Percentiles rank a stretch among this genome's conserved stretches.
phyloP scores from a whole-genome alignment of 2,888 invertebrate species.

The Hydropsyche betteni region DNA sequence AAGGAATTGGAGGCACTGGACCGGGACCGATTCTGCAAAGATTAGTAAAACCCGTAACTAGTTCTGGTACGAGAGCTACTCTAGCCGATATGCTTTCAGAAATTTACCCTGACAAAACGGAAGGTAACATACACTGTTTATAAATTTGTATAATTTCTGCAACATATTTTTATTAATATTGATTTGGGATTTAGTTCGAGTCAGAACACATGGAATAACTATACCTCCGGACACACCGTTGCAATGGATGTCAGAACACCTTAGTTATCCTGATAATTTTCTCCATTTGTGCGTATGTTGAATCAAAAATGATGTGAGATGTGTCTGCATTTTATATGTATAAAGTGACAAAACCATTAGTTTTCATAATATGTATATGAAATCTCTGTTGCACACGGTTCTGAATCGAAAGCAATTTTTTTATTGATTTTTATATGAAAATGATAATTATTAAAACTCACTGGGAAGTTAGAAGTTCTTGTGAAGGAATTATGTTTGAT shows the following conservation, averaged over 20 bases:
- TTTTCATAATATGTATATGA: too few relatives aligned
- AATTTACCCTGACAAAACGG: conserved; percentile 70
- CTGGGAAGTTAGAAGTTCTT: too few relatives aligned
- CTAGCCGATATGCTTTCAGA: conserved; percentile 76
- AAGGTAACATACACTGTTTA: conserved; percentile 54
- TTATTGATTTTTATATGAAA: too few relatives aligned
- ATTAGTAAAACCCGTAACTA: conserved; percentile 78
- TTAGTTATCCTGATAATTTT: conserved; percentile 99
- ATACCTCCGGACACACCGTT: conserved; percentile 89
- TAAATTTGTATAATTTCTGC: conserved; percentile 6
- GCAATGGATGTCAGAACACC: conserved; percentile 97
- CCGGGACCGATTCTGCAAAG: conserved; percentile 64
- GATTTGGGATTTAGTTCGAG: conserved; percentile 66
- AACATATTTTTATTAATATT: conserved; percentile 41
- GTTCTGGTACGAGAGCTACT: conserved; percentile 77
- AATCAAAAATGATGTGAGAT: background rate
- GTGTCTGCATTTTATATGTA: too few relatives aligned
- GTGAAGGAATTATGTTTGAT: too few relatives aligned
- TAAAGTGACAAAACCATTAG: too few relatives aligned
- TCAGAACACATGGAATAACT: conserved; percentile 89
- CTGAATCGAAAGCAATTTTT: too few relatives aligned
- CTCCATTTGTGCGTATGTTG: conserved; percentile 80
- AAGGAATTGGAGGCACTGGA: conserved; percentile 69
- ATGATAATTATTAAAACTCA: too few relatives aligned
- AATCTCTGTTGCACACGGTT: too few relatives aligned